These are phyloP conservation scores for Olivierus martensii DNA, from an alignment of 1,140 invertebrate species.

Conservation along the genomic window DNA sequence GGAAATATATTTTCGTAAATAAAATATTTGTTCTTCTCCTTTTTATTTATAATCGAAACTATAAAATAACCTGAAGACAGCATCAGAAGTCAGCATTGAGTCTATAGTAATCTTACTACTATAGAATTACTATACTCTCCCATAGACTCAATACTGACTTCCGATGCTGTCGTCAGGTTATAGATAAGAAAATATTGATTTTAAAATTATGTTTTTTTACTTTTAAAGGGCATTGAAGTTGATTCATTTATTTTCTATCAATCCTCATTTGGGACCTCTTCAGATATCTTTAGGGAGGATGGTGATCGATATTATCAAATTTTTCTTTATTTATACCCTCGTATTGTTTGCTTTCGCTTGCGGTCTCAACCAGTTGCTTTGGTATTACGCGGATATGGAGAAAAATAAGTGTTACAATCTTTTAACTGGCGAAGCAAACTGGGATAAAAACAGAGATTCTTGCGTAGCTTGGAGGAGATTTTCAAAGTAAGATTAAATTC, in stretches of 20 bases:
- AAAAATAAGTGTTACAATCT: constrained; percentile 64
- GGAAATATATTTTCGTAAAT: constrained; percentile 41
- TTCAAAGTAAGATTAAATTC: constrained; percentile 53
- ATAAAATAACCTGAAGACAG: too few species aligned
- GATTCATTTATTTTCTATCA: constrained; percentile 98
- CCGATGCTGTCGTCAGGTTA: too few species aligned
- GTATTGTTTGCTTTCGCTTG: constrained; percentile 94
- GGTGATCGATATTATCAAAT: constrained; percentile 97
- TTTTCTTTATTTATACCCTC: constrained; percentile 86
- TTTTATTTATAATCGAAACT: too few species aligned
- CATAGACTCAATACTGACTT: too few species aligned
- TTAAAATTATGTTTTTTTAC: neutral
- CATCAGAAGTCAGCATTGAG: too few species aligned
- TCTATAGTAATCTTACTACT: too few species aligned
- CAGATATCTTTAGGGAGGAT: constrained; percentile 94
- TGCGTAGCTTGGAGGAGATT: constrained; percentile 81
- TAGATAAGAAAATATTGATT: neutral
- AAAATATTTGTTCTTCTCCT: too few species aligned
- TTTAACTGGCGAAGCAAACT: constrained; percentile 42
- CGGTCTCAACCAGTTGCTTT: constrained; percentile 74
- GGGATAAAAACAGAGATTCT: constrained; percentile 66
- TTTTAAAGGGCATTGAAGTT: constrained; percentile 74
- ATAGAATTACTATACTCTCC: too few species aligned
- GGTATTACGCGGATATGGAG: constrained; percentile 92
- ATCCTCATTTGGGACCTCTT: constrained; percentile 91